These are phyloP conservation scores for Rachycentron canadum DNA, from an alignment of 2,797 vertebrate species.

Conservation along the genomic window DNA sequence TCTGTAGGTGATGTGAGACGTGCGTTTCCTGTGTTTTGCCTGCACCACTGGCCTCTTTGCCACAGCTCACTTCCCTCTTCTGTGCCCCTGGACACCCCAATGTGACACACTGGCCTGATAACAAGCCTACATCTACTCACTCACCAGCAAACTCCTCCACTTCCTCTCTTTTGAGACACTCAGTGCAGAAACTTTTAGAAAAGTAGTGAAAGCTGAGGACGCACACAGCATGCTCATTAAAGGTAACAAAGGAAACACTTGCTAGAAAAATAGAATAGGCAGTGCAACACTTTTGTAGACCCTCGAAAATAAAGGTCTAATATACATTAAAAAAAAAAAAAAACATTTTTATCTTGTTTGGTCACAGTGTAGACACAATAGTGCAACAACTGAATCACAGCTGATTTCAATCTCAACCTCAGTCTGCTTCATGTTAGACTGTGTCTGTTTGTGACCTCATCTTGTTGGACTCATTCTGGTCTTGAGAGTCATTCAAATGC, in stretches of 20 bases:
- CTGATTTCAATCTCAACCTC: slow-evolving; percentile 54
- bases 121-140: slow-evolving; percentile 56
- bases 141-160: slow-evolving; percentile 57
- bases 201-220: slow-evolving; percentile 15
- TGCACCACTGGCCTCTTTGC: slow-evolving; percentile 58
- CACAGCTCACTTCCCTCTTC: slow-evolving; percentile 78
- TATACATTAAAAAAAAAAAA: slow-evolving; percentile 14
- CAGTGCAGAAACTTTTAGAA: slow-evolving; percentile 32
- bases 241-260: slow-evolving; percentile 1
- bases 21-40: slow-evolving; percentile 73
- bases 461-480: slow-evolving; percentile 59
- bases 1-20: slow-evolving; percentile 41
- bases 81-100: slow-evolving; percentile 74
- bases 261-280: not conserved
- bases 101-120: slow-evolving; percentile 78
- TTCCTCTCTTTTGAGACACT: slow-evolving; percentile 62
- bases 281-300: slow-evolving; percentile 3
- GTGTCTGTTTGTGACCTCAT: slow-evolving; percentile 66
- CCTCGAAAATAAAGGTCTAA: slow-evolving; percentile 5
- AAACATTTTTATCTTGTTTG: slow-evolving; percentile 18
- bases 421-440: slow-evolving; percentile 62
- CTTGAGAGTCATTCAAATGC: slow-evolving; percentile 53
- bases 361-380: slow-evolving; percentile 43
- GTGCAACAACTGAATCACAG: slow-evolving; percentile 55
- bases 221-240: not conserved